Conservation (phyloP, 30 jellyfish, hydroid and myxozoan genomes). For the Cassiopea xamachana region DNA sequence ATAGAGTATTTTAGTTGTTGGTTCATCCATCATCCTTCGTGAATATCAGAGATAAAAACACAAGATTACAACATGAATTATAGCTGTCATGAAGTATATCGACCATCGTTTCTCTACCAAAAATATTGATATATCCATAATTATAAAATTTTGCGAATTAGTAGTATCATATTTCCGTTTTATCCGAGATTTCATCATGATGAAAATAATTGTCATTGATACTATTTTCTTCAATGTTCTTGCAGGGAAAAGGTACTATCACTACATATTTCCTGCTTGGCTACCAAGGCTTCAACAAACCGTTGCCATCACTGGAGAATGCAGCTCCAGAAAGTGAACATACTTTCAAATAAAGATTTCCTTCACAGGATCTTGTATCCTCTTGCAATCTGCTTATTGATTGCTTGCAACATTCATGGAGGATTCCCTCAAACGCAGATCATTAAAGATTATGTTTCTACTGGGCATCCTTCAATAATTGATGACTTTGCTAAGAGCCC, state of each 20-base stretch:
- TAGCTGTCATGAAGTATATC: no score
- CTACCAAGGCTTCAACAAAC: conserved; percentile 84
- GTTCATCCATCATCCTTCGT: no score
- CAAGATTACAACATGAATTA: no score
- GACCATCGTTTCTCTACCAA: no score
- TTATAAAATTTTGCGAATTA: no score
- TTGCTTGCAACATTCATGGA: background rate
- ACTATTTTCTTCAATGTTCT: background rate
- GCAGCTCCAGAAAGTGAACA: conserved; percentile 91
- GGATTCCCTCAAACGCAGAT: background rate
- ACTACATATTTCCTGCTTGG: conserved; percentile 90
- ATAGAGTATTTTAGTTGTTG: no score
- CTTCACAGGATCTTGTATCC: background rate
- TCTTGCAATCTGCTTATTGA: background rate
- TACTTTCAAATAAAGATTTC: conserved; percentile 62
- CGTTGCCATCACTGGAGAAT: conserved; percentile 75
- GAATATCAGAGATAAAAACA: no score
- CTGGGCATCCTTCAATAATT: no score
- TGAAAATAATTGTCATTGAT: background rate
- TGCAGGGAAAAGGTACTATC: conserved; percentile 95
- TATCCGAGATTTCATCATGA: background rate
- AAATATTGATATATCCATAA: no score
- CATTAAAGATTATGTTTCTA: no score
- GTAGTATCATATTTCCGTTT: no score
- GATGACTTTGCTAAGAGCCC: no score